Evolutionary conservation across 2,888 invertebrate species (phyloP).

Genomic region (Campoplex nolae): DNA sequence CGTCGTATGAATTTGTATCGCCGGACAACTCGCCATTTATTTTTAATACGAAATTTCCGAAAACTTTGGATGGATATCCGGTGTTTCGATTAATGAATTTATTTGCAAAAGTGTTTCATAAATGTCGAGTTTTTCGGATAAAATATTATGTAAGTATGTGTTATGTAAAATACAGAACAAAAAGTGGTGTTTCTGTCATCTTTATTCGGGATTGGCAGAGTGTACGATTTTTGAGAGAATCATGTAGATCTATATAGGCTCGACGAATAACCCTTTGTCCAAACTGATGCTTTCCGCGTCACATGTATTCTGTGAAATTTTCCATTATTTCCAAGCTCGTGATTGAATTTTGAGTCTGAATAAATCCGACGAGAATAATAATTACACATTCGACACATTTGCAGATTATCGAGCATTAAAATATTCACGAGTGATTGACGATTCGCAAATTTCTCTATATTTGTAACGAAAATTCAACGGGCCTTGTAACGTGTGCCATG

Average conservation of each 20-base stretch:
- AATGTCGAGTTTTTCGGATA: constrained; percentile 37
- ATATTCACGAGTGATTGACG: constrained; percentile 29
- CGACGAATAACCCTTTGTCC: neutral
- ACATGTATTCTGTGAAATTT: neutral
- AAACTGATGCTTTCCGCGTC: neutral
- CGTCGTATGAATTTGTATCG: constrained; percentile 4
- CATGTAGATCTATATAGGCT: neutral
- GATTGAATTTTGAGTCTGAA: constrained; percentile 29
- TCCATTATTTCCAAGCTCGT: neutral
- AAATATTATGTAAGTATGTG: neutral
- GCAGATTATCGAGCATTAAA: constrained; percentile 4
- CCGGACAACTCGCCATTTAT: constrained; percentile 38
- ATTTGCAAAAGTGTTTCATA: neutral
- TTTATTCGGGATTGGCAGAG: neutral
- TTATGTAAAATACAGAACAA: neutral
- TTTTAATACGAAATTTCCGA: neutral
- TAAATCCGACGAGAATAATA: neutral
- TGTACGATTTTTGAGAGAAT: constrained; percentile 54
- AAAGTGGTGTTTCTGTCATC: constrained; percentile 1
- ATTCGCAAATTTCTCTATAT: constrained; percentile 50
- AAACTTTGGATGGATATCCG: neutral
- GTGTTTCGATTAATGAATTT: too few relatives aligned
- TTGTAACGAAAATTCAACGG: constrained; percentile 20
- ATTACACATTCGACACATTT: neutral
- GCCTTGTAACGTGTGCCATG: neutral